Evolutionary conservation across 2,888 invertebrate genomes (phyloP).

Genomic region (Autographa gamma): DNA sequence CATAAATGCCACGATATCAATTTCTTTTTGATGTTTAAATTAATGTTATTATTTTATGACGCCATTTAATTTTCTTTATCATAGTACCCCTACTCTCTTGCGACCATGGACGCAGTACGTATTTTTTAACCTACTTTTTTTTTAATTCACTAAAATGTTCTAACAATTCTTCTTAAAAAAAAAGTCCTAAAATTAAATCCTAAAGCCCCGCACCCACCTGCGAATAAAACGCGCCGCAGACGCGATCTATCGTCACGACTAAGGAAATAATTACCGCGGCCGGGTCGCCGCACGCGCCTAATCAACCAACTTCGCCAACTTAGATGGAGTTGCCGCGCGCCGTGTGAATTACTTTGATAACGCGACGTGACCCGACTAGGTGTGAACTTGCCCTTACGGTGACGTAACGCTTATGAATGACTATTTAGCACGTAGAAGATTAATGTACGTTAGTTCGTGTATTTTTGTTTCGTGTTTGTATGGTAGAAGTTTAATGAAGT

Average conservation of each 20-base stretch:
- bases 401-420: conserved; percentile 57
- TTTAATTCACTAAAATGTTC: too few relatives aligned
- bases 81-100: too few relatives aligned
- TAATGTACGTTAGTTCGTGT: conserved; percentile 30
- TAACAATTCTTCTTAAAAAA: too few relatives aligned
- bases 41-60: too few relatives aligned
- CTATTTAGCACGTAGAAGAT: conserved; percentile 45
- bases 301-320: conserved; percentile 81
- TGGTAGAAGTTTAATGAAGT: conserved; percentile 20
- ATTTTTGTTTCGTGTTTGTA: conserved; percentile 15
- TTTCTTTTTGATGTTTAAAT: too few relatives aligned
- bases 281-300: conserved; percentile 78
- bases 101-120: too few relatives aligned
- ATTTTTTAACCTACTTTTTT: too few relatives aligned
- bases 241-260: conserved; percentile 37
- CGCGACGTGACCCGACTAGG: conserved; percentile 77
- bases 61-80: too few relatives aligned
- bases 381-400: conserved; percentile 66
- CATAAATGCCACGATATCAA: too few relatives aligned
- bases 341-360: conserved; percentile 82
- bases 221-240: conserved; percentile 8
- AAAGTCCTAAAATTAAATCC: neutral
- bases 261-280: conserved; percentile 67
- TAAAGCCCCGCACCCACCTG: neutral
- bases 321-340: conserved; percentile 80